Evolutionary conservation across 2,797 vertebrate genomes (phyloP).

Genomic region (Amphiprion clarkii): DNA sequence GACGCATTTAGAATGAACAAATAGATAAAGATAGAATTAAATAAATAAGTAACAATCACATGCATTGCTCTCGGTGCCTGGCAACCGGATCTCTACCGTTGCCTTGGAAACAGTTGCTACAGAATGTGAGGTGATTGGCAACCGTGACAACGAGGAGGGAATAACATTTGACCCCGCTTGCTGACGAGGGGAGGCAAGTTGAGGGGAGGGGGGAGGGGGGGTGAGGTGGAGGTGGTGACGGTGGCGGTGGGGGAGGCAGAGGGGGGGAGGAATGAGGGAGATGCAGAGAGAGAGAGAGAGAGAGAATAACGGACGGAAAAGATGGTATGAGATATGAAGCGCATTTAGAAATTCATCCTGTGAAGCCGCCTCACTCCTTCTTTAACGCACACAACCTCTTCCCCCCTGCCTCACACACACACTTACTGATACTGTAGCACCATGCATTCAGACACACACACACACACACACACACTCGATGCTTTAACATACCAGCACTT

Average conservation of each 20-base stretch:
- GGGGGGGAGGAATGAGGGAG: background rate
- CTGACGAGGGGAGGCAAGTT: slow-evolving; percentile 71
- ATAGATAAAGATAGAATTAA: slow-evolving; percentile 88
- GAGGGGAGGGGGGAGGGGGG: slow-evolving; percentile 4
- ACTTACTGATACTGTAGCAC: slow-evolving; percentile 4
- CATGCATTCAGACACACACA: slow-evolving; percentile 31
- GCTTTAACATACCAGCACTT: slow-evolving; percentile 55
- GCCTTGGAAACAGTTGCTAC: slow-evolving; percentile 90
- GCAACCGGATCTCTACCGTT: slow-evolving; percentile 87
- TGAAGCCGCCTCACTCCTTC: slow-evolving; percentile 64
- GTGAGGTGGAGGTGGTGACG: background rate
- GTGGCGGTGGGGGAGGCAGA: background rate
- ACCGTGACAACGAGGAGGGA: slow-evolving; percentile 87
- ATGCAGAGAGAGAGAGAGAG: background rate
- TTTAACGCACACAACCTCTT: slow-evolving; percentile 52
- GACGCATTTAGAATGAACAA: slow-evolving; percentile 86
- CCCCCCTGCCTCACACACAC: slow-evolving; percentile 35
- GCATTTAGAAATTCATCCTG: slow-evolving; percentile 74
- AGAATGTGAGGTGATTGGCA: slow-evolving; percentile 88
- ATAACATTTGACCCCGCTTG: slow-evolving; percentile 88
- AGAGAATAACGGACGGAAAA: slow-evolving; percentile 45
- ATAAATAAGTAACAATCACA: slow-evolving; percentile 89
- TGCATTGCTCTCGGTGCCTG: slow-evolving; percentile 88
- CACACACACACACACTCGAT: slow-evolving; percentile 27
- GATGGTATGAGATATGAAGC: slow-evolving; percentile 66